Evolutionary conservation across 2,888 invertebrate species (phyloP).

Genomic region (Cephalotes varians): DNA sequence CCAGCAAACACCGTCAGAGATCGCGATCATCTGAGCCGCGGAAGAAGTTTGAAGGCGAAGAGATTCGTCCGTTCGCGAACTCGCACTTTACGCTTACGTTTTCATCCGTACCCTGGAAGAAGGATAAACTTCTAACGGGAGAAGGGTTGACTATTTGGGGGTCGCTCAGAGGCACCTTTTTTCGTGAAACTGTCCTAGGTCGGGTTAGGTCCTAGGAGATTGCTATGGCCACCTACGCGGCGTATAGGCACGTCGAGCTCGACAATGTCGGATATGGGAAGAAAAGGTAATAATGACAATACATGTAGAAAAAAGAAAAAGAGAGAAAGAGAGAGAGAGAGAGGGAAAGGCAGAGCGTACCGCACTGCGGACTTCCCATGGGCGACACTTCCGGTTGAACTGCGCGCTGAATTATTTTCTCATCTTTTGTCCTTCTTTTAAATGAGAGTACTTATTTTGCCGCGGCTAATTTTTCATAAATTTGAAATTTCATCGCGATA

Average conservation of each 20-base stretch:
- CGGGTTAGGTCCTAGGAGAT: slow-evolving; percentile 51
- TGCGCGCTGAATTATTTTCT: neutral
- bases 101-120: neutral
- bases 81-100: neutral
- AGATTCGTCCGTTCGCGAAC: too few relatives aligned
- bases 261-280: slow-evolving; percentile 97
- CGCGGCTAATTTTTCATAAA: neutral
- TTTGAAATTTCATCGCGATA: neutral
- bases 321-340: neutral
- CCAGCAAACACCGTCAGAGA: slow-evolving; percentile 12
- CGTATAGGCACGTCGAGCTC: slow-evolving; percentile 97
- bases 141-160: neutral
- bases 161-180: slow-evolving; percentile 4
- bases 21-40: slow-evolving; percentile 18
- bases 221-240: slow-evolving; percentile 95
- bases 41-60: neutral
- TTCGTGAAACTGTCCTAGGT: slow-evolving; percentile 18
- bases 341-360: slow-evolving; percentile 28
- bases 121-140: neutral
- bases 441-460: neutral
- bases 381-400: slow-evolving; percentile 25
- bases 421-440: neutral
- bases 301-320: neutral
- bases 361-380: slow-evolving; percentile 67
- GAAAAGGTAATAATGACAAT: slow-evolving; percentile 90